Evolutionary conservation across 2,113 vertebrate genomes (phyloP).

Genomic region (Microtus ochrogaster): DNA sequence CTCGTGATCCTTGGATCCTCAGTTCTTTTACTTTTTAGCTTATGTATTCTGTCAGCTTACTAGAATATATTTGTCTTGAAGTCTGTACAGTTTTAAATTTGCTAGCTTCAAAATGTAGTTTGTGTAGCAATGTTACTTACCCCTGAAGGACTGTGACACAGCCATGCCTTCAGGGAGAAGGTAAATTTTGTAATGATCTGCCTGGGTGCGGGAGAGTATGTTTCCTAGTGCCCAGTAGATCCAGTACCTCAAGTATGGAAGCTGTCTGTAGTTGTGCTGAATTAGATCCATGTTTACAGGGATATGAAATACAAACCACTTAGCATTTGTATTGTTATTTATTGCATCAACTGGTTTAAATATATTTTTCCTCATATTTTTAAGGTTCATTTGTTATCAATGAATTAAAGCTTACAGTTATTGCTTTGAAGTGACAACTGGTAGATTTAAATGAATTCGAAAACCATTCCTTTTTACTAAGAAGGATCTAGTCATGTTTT

Average conservation of each 20-base stretch:
- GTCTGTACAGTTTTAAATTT: slow-evolving; percentile 35
- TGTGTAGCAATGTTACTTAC: slow-evolving; percentile 41
- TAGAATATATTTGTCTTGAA: slow-evolving; percentile 22
- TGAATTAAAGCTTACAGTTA: slow-evolving; percentile 17
- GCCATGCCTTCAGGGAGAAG: not conserved
- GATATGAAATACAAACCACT: not conserved
- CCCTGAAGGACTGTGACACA: not conserved
- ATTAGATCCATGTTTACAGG: not conserved
- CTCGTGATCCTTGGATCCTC: not conserved
- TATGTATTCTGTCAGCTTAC: not conserved
- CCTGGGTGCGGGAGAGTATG: not conserved
- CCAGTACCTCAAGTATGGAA: not conserved
- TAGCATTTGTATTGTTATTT: not conserved
- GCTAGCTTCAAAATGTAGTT: slow-evolving; percentile 13
- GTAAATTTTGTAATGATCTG: not conserved
- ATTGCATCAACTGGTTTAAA: not conserved
- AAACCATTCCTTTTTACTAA: slow-evolving; percentile 29
- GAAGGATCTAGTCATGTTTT: slow-evolving; percentile 30
- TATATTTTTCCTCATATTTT: not conserved
- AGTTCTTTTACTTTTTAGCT: not conserved
- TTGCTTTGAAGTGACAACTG: not conserved
- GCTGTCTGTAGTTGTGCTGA: not conserved
- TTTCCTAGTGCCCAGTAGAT: not conserved
- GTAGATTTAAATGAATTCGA: slow-evolving; percentile 18
- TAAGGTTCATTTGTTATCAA: slow-evolving; percentile 2